Conservation (phyloP, 2,888 invertebrate genomes). For the Drosophila subsilvestris region DNA sequence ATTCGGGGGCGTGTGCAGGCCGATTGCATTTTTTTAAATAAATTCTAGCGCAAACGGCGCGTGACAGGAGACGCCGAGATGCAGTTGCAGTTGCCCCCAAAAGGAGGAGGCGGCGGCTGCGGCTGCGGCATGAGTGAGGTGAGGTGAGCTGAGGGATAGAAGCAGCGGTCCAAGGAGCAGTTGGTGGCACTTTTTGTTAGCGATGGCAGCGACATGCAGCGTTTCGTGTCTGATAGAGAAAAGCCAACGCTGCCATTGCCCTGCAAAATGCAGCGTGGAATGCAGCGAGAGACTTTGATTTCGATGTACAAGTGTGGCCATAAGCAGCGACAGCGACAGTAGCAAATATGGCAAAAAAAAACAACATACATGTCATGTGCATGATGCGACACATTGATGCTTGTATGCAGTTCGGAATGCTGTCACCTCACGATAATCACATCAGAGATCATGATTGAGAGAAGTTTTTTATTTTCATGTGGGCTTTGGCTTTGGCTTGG, state of each 20-base stretch:
- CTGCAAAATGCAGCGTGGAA: too few species aligned
- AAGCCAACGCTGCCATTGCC: too few species aligned
- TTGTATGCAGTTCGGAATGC: background rate
- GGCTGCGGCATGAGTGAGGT: background rate
- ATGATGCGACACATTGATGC: background rate
- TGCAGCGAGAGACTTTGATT: too few species aligned
- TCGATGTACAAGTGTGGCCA: too few species aligned
- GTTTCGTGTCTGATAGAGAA: too few species aligned
- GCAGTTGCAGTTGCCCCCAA: background rate
- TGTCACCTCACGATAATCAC: background rate
- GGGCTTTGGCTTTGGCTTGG: too few species aligned
- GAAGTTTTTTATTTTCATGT: background rate
- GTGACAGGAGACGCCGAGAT: slow-evolving; percentile 58
- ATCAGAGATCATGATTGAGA: background rate
- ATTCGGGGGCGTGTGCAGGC: slow-evolving; percentile 71
- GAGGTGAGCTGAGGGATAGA: too few species aligned
- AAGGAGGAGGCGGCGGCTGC: background rate
- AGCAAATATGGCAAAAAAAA: background rate
- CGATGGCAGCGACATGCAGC: background rate
- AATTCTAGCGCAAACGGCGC: slow-evolving; percentile 79
- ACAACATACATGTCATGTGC: background rate
- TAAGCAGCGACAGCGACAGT: too few species aligned
- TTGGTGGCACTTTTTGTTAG: slow-evolving; percentile 1
- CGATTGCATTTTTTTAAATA: slow-evolving; percentile 78
- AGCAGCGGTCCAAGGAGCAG: background rate